phyloP scores from a whole-genome alignment of 2,888 invertebrate genomes.

The Nemoura dubitans region DNA sequence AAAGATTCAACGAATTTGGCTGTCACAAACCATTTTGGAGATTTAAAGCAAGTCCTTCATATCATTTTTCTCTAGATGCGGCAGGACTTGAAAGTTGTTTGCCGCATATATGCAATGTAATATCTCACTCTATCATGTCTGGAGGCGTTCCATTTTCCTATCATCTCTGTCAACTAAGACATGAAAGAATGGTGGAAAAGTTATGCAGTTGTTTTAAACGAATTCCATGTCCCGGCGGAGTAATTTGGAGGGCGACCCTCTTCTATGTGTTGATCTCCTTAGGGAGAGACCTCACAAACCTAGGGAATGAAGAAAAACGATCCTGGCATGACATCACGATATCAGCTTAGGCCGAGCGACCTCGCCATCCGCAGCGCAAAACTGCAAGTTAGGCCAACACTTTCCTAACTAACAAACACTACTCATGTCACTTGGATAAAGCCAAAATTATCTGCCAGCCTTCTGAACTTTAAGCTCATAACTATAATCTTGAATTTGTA shows the following conservation, averaged over 20 bases:
- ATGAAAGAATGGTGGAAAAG: conserved; percentile 34
- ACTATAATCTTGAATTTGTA: neutral
- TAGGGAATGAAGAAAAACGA: conserved; percentile 32
- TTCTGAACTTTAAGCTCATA: neutral
- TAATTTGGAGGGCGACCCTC: conserved; percentile 37
- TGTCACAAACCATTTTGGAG: neutral
- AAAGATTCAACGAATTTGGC: neutral
- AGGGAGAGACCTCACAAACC: conserved; percentile 29
- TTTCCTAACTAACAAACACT: conserved; percentile 14
- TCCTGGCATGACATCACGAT: conserved; percentile 16
- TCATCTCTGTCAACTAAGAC: conserved; percentile 30
- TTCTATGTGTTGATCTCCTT: conserved; percentile 23
- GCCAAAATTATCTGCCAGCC: neutral
- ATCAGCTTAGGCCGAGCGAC: neutral
- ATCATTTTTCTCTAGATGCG: neutral
- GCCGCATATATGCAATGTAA: neutral
- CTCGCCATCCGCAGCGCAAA: neutral
- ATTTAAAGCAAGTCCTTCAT: neutral
- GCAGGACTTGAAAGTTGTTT: neutral
- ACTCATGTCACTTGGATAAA: neutral
- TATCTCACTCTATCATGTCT: conserved; percentile 18
- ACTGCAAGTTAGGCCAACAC: neutral
- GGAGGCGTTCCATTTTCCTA: conserved; percentile 1
- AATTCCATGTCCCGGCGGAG: conserved; percentile 32
- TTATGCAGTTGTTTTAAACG: conserved; percentile 38